A percentile compares a stretch with the other conserved stretches of the same genome.
phyloP scores from a whole-genome alignment of 2,888 invertebrate genomes.

The Megalurothrips usitatus region DNA sequence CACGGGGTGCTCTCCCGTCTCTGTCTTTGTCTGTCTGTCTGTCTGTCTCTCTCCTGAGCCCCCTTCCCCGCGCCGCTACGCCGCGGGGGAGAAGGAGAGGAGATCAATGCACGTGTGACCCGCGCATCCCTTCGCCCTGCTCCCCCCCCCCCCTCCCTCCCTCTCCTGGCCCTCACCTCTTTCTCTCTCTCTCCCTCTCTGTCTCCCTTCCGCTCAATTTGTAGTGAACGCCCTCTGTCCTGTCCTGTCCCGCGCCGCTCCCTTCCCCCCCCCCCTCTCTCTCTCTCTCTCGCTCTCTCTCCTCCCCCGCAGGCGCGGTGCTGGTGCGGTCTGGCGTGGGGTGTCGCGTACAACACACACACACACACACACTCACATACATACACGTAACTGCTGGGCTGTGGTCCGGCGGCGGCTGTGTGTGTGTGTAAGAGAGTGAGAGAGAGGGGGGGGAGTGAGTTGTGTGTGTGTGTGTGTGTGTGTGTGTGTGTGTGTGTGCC shows the following conservation, averaged over 20 bases:
- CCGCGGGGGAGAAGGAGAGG: background rate
- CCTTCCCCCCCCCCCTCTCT: no score
- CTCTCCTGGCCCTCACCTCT: background rate
- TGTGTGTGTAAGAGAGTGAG: background rate
- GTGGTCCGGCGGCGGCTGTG: background rate
- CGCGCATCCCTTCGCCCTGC: background rate
- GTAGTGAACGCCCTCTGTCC: background rate
- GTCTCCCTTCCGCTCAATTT: background rate
- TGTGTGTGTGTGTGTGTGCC: no score
- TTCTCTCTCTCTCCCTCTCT: background rate
- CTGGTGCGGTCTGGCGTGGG: no score
- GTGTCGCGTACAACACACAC: no score
- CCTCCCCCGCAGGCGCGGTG: no score
- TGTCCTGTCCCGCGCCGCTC: no score
- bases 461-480: background rate
- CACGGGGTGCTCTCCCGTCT: background rate
- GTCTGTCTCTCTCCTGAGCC: background rate
- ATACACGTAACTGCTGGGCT: no score
- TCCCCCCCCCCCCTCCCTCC: background rate
- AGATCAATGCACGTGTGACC: conserved; percentile 6
- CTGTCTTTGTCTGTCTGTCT: background rate
- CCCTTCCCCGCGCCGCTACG: background rate
- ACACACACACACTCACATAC: no score
- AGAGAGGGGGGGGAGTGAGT: background rate
- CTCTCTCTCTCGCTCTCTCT: no score